Percentiles rank a stretch among this genome's conserved stretches.
These are phyloP conservation scores for Liopterus haemorrhoidalis DNA, from an alignment of 2,888 invertebrate genomes.

Conservation along the genomic window DNA sequence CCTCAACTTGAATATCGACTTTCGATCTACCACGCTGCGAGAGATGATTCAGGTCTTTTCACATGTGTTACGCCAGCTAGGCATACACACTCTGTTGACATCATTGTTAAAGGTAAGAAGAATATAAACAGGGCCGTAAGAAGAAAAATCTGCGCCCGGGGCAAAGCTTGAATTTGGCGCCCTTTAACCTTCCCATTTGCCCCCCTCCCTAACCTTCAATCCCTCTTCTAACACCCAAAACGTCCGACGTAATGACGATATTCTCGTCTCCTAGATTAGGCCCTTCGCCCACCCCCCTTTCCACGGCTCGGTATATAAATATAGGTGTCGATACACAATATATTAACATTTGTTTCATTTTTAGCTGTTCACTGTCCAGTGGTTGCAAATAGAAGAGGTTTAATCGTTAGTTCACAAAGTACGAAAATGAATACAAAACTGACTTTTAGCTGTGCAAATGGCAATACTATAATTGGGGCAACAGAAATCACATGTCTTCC, in stretches of 20 bases:
- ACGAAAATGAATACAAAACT: conserved; percentile 71
- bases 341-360: no score
- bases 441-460: conserved; percentile 70
- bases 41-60: conserved; percentile 77
- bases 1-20: conserved; percentile 73
- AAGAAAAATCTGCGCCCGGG: no score
- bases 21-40: conserved; percentile 72
- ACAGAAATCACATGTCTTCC: conserved; percentile 70
- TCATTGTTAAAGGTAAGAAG: conserved; percentile 70
- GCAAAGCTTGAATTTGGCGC: no score
- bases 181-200: no score
- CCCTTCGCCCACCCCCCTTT: no score
- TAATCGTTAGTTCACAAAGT: conserved; percentile 64
- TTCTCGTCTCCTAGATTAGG: no score
- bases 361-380: conserved; percentile 72
- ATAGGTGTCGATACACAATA: no score
- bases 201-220: no score
- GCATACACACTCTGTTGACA: conserved; percentile 73
- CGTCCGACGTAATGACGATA: no score
- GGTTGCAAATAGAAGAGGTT: conserved; percentile 65
- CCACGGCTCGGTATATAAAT: conserved; percentile 16
- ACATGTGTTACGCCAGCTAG: conserved; percentile 81
- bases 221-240: no score
- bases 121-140: conserved; percentile 4
- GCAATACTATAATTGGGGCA: conserved; percentile 73